Percentiles rank a stretch among this genome's conserved stretches.
These are phyloP conservation scores for Sterrhoptilus dennistouni DNA, from an alignment of 2,113 vertebrate species.

Conservation along the genomic window DNA sequence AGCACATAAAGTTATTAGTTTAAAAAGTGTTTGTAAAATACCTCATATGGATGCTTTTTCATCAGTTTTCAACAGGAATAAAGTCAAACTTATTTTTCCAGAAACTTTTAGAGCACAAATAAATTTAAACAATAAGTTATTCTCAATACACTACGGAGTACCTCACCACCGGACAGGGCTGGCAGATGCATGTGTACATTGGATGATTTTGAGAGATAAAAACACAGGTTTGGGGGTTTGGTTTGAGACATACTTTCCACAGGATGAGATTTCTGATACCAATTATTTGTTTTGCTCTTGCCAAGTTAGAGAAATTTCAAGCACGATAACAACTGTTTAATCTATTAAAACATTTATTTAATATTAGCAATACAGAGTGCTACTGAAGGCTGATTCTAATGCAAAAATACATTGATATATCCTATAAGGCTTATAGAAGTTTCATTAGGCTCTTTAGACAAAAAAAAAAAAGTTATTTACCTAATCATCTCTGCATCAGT, in stretches of 20 bases:
- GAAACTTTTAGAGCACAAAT: background rate
- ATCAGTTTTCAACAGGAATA: background rate
- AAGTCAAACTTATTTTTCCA: background rate
- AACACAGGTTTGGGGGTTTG: background rate
- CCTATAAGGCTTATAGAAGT: background rate
- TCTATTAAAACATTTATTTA: background rate
- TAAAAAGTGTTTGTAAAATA: background rate
- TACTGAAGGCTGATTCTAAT: background rate
- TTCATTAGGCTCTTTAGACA: background rate
- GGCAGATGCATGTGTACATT: background rate
- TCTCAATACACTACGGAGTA: background rate
- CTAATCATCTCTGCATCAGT: background rate
- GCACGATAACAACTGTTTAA: background rate
- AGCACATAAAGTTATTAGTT: rapidly evolving
- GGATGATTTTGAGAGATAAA: conserved; percentile 35
- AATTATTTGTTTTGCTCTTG: conserved; percentile 14
- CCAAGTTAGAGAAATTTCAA: conserved; percentile 1
- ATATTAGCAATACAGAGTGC: background rate
- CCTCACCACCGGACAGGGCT: background rate
- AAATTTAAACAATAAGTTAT: background rate
- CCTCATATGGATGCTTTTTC: background rate
- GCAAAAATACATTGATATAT: background rate
- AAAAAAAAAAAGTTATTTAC: background rate
- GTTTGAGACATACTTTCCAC: conserved; percentile 46
- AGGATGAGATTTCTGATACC: conserved; percentile 39